phyloP scores from a whole-genome alignment of 2,888 invertebrate species.

The Polyommatus icarus region DNA sequence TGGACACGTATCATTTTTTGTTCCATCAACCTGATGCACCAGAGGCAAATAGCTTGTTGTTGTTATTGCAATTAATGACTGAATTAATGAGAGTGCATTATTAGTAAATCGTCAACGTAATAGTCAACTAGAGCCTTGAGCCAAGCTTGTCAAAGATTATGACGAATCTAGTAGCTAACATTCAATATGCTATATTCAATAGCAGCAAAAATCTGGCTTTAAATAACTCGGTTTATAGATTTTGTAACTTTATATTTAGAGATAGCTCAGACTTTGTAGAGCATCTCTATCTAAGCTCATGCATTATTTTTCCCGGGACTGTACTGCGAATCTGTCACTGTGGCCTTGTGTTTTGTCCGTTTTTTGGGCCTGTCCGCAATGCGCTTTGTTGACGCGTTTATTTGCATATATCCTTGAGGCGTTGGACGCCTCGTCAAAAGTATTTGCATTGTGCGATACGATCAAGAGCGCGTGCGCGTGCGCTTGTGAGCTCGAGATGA shows the following conservation, averaged over 20 bases:
- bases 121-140: background rate
- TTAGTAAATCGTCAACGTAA: too few relatives aligned
- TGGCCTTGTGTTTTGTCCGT: constrained; percentile 51
- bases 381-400: constrained; percentile 62
- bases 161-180: background rate
- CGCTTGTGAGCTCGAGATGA: constrained; percentile 4
- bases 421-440: constrained; percentile 57
- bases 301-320: background rate
- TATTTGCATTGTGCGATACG: constrained; percentile 55
- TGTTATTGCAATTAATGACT: background rate
- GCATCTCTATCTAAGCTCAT: background rate
- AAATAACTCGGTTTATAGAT: background rate
- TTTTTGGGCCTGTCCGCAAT: constrained; percentile 57
- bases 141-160: background rate
- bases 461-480: constrained; percentile 41
- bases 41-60: background rate
- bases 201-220: background rate
- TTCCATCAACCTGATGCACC: background rate
- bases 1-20: background rate
- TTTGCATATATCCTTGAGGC: constrained; percentile 69
- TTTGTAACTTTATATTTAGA: too few relatives aligned
- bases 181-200: too few relatives aligned
- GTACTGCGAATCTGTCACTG: constrained; percentile 37
- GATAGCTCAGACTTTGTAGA: background rate
- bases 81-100: background rate